Base-by-base conservation (phyloP, 92 coral and sea anemone genomes). In the Siderastrea radians region DNA sequence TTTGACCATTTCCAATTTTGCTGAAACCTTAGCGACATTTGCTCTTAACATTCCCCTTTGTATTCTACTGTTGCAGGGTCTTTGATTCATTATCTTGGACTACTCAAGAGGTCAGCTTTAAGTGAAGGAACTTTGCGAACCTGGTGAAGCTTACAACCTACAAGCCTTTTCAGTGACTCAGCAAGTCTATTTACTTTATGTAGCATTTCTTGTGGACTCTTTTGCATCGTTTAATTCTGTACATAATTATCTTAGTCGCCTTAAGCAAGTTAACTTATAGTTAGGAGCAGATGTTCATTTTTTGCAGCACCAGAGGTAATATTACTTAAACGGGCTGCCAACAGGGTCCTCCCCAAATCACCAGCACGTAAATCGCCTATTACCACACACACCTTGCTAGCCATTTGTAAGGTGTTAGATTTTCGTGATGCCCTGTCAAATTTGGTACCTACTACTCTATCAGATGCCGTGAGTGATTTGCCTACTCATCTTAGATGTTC, bases 41-140 rank as follows among this genome's bases (percentile, higher is more conserved):
- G n/a, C n/a, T n/a, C n/a, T n/a, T n/a, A n/a, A n/a, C n/a, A n/a
- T n/a, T n/a, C n/a, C n/a, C n/a, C n/a, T n/a, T n/a, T n/a, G n/a
- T n/a, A n/a, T n/a, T n/a, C n/a, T n/a, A n/a, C n/a, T n/a, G n/a
- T 71, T 71, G 74, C 54, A 69, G 74, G 46, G 16, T 69, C 54
- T n/a, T 52, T 46, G 54, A n/a, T 69, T 3, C 74, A 69, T 69
- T 69, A 47, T 19, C 75, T 71, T 71, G 75, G 75, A 2, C 75
- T 71, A 54, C 38, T 71, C 55, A 71, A 71, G 57, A 71, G 48
- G 15, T 71, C 75, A 47, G 75, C 75, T 12, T 43, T 47, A 9
- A 71, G 75, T 46, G 55, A 71, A 71, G 75, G 57, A 71, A 71
- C 75, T 47, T 4, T 71, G 53, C 38, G 75, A 47, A 71, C 75